Conservation (phyloP, 2,797 vertebrate genomes). For the Bovichtus variegatus region DNA sequence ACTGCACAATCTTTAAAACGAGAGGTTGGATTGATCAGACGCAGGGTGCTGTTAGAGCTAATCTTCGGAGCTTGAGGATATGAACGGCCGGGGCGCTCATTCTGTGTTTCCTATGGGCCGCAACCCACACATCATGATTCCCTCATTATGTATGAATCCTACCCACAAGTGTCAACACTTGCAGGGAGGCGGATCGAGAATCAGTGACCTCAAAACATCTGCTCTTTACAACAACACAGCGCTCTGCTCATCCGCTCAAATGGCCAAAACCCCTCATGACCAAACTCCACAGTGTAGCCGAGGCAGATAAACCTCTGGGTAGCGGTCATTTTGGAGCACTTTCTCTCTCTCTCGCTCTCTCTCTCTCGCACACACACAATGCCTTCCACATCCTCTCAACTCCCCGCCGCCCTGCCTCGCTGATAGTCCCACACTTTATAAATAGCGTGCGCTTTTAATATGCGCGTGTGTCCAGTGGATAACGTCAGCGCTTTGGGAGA, state of each 20-base stretch:
- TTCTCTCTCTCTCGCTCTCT: not conserved
- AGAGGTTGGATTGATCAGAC: not conserved
- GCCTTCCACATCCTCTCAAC: conserved; percentile 36
- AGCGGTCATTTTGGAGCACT: conserved; percentile 24
- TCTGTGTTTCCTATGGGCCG: conserved; percentile 33
- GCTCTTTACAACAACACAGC: conserved; percentile 52
- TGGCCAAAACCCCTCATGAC: conserved; percentile 25
- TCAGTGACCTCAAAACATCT: conserved; percentile 76
- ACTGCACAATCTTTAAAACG: not conserved
- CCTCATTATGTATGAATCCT: conserved; percentile 56
- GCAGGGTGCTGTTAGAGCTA: not conserved
- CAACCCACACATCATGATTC: conserved; percentile 49
- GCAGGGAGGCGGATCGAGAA: conserved; percentile 46
- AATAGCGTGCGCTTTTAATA: conserved; percentile 81
- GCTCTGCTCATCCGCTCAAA: conserved; percentile 29
- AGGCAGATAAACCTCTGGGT: conserved; percentile 42
- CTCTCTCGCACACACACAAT: conserved; percentile 16
- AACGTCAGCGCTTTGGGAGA: conserved; percentile 84
- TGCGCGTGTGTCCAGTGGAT: conserved; percentile 80
- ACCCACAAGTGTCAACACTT: conserved; percentile 66
- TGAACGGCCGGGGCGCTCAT: conserved; percentile 1
- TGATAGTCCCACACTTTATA: conserved; percentile 78
- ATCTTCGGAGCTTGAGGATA: conserved; percentile 12
- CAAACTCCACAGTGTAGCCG: conserved; percentile 13
- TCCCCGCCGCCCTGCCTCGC: conserved; percentile 44